A percentile compares a stretch with the other conserved stretches of the same genome.
Conservation (phyloP, 2,113 vertebrate genomes). For the Gymnogyps californianus region DNA sequence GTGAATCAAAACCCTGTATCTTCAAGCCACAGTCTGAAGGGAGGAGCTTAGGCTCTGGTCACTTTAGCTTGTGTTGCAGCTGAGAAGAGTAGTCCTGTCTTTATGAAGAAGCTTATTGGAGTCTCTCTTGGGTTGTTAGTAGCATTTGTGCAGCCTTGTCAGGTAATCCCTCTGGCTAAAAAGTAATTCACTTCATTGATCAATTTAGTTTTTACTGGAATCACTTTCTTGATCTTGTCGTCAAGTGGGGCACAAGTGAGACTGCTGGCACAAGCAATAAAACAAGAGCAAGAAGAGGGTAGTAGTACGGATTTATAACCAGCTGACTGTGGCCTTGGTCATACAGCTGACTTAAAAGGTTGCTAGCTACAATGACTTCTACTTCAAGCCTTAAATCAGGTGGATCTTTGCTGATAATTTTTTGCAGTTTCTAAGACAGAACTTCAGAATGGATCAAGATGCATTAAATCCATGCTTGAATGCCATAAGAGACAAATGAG, state of each 20-base stretch:
- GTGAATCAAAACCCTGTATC: not conserved
- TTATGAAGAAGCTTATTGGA: not conserved
- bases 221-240: not conserved
- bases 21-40: not conserved
- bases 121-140: not conserved
- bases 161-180: not conserved
- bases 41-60: not conserved
- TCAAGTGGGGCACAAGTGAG: not conserved
- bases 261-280: not conserved
- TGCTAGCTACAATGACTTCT: not conserved
- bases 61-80: not conserved
- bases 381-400: not conserved
- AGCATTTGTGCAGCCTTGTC: not conserved
- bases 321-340: not conserved
- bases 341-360: not conserved
- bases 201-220: not conserved
- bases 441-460: not conserved
- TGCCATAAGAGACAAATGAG: not conserved
- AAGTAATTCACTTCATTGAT: not conserved
- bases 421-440: not conserved
- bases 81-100: not conserved
- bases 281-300: not conserved
- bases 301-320: not conserved
- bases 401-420: not conserved
- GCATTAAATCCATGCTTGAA: not conserved